Evolutionary conservation across 1,140 invertebrate genomes (phyloP).

Genomic region (Manduca sexta): DNA sequence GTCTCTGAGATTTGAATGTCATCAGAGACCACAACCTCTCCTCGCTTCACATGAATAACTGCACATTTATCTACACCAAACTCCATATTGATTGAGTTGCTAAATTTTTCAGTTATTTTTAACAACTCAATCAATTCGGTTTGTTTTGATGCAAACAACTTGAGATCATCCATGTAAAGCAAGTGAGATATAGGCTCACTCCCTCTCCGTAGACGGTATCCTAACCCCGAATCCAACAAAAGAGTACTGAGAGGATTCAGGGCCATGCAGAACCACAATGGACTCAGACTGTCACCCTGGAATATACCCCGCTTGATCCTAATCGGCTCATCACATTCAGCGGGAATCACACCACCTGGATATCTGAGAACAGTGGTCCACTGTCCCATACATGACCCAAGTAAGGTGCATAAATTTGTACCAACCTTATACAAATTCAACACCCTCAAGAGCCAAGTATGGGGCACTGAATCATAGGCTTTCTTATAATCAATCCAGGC

Average conservation of each 20-base stretch:
- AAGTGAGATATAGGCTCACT: constrained; percentile 4
- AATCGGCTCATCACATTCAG: background rate
- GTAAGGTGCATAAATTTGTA: background rate
- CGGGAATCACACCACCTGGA: too few species aligned
- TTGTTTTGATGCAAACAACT: constrained; percentile 9
- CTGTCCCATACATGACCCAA: too few species aligned
- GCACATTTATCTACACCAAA: constrained; percentile 17
- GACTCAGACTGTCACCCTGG: constrained; percentile 24
- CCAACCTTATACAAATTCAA: constrained; percentile 11
- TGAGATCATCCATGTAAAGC: constrained; percentile 14
- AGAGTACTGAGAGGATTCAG: constrained; percentile 13
- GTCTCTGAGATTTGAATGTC: too few species aligned
- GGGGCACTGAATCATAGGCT: constrained; percentile 8
- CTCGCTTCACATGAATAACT: too few species aligned
- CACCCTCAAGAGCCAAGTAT: constrained; percentile 6
- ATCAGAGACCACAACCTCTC: too few species aligned
- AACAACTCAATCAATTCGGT: constrained; percentile 4
- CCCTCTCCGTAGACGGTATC: background rate
- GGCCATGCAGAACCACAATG: constrained; percentile 24
- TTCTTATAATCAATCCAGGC: constrained; percentile 13
- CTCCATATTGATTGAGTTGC: constrained; percentile 11
- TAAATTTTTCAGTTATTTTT: constrained; percentile 10
- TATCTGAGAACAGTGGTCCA: too few species aligned
- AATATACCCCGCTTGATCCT: constrained; percentile 21
- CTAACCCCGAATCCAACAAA: background rate